Conservation (phyloP, 2,113 vertebrate species). For the Crotophaga sulcirostris region DNA sequence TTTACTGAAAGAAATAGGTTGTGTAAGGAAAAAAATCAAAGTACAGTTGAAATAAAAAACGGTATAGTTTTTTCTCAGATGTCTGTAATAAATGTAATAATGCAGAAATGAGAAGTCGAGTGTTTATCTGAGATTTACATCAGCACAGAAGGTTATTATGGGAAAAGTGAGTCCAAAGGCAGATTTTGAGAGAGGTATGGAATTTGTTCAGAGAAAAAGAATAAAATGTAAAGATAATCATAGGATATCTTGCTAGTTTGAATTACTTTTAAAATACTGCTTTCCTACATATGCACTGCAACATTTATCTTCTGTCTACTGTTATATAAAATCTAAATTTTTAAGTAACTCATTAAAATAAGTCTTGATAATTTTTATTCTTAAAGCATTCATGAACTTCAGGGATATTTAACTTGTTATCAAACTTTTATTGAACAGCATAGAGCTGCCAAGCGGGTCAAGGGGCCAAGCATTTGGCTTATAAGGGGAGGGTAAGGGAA, state of each 20-base stretch:
- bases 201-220: background rate
- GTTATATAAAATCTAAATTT: background rate
- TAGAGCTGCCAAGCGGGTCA: background rate
- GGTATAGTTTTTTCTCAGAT: background rate
- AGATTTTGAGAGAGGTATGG: background rate
- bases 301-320: background rate
- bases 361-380: background rate
- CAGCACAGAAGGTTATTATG: background rate
- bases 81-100: background rate
- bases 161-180: background rate
- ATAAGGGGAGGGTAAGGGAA: background rate
- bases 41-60: background rate
- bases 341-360: background rate
- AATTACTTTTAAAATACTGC: background rate
- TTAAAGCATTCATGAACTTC: background rate
- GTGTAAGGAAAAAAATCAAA: background rate
- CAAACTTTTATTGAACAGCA: background rate
- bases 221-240: background rate
- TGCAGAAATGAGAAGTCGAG: background rate
- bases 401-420: background rate
- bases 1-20: background rate
- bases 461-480: background rate
- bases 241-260: background rate
- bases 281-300: background rate
- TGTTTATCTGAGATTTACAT: background rate